phyloP scores from a whole-genome alignment of 2,113 vertebrate genomes.

The Promerops cafer region DNA sequence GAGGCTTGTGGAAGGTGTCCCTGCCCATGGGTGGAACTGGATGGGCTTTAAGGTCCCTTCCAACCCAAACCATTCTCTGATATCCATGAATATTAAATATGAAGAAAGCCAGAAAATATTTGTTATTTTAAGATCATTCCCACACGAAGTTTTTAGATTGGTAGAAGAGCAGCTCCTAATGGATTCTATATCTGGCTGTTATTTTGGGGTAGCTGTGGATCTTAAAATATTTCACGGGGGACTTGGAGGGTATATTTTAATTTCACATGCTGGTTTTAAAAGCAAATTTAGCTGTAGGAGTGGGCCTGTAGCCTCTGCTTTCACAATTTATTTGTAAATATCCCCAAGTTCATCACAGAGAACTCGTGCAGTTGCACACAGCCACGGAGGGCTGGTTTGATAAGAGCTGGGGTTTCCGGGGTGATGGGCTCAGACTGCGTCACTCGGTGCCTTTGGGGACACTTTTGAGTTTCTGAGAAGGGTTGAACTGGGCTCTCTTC shows the following conservation, averaged over 20 bases:
- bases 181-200: not conserved
- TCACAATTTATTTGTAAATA: not conserved
- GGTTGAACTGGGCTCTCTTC: not conserved
- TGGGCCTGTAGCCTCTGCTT: not conserved
- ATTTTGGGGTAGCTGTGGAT: not conserved
- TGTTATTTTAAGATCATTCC: not conserved
- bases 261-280: not conserved
- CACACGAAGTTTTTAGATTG: not conserved
- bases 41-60: not conserved
- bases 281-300: not conserved
- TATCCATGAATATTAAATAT: not conserved
- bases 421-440: not conserved
- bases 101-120: not conserved
- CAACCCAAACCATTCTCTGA: not conserved
- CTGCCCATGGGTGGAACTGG: fast-evolving
- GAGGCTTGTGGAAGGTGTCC: not conserved
- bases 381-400: not conserved
- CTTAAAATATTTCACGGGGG: not conserved
- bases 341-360: no score
- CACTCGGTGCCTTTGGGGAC: not conserved
- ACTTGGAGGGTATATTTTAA: not conserved
- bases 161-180: not conserved
- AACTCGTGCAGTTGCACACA: fast-evolving
- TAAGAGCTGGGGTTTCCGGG: not conserved
- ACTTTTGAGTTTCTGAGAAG: not conserved